Percentiles rank a stretch among this genome's conserved stretches.
phyloP scores from a whole-genome alignment of 37 sponge, comb jelly and placozoan genomes.

The Aplysina aerophoba region DNA sequence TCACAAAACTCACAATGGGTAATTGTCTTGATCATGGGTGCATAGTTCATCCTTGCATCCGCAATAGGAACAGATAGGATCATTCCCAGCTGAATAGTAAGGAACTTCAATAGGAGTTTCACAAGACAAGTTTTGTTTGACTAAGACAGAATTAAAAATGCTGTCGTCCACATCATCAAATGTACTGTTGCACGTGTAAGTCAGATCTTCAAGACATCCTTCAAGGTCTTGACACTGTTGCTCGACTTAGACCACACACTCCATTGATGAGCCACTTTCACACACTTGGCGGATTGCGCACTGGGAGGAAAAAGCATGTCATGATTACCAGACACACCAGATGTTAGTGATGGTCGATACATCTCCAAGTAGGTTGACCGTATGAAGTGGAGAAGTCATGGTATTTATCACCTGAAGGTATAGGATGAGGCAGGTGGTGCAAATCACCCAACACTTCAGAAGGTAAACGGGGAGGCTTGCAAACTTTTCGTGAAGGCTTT shows the following conservation, averaged over 20 bases:
- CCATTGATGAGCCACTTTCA: slow-evolving; percentile 51
- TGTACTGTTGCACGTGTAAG: slow-evolving; percentile 44
- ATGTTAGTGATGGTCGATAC: slow-evolving; percentile 38
- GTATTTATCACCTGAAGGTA: slow-evolving; percentile 41
- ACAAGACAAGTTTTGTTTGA: slow-evolving; percentile 27
- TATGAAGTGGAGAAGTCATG: slow-evolving; percentile 39
- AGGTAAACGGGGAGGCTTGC: slow-evolving; percentile 56
- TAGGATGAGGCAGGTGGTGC: slow-evolving; percentile 57
- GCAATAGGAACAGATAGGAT: slow-evolving; percentile 52
- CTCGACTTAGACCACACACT: slow-evolving; percentile 43
- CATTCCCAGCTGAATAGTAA: slow-evolving; percentile 58
- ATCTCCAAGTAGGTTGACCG: slow-evolving; percentile 33
- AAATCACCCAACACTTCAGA: slow-evolving; percentile 38
- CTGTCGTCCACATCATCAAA: slow-evolving; percentile 36
- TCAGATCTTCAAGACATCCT: slow-evolving; percentile 14
- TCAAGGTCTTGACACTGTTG: slow-evolving; percentile 27
- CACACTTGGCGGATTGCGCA: slow-evolving; percentile 61
- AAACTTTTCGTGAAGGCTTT: slow-evolving; percentile 9
- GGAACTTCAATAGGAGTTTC: slow-evolving; percentile 44
- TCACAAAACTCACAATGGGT: too few species aligned
- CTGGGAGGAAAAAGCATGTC: slow-evolving; percentile 54
- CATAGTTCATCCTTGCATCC: slow-evolving; percentile 42
- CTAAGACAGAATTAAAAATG: slow-evolving; percentile 31
- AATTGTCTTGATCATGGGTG: neutral
- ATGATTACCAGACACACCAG: neutral